Conservation (phyloP, 2,797 vertebrate genomes). For the Glyptemys insculpta region DNA sequence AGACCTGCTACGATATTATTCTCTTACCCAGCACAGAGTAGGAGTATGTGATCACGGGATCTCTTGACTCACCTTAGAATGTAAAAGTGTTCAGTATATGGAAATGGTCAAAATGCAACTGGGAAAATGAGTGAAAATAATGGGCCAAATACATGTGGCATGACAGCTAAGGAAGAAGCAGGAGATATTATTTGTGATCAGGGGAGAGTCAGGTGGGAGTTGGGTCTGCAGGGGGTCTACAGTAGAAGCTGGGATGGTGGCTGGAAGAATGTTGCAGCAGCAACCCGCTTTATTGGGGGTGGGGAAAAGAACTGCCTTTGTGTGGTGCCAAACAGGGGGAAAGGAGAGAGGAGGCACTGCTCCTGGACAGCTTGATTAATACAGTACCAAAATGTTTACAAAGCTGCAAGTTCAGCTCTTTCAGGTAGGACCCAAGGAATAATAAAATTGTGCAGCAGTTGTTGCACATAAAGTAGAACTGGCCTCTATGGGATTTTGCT, state of each 20-base stretch:
- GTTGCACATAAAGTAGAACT: neutral
- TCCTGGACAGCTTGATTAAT: neutral
- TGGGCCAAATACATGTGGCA: neutral
- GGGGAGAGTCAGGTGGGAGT: neutral
- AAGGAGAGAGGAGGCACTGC: neutral
- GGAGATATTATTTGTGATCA: neutral
- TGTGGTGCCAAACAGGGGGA: neutral
- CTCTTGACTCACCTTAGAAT: neutral
- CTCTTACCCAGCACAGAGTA: neutral
- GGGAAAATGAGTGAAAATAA: neutral
- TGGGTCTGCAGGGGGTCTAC: neutral
- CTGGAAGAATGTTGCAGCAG: neutral
- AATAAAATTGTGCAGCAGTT: neutral
- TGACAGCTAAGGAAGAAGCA: neutral
- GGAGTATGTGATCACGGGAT: neutral
- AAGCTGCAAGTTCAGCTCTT: neutral
- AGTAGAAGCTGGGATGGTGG: neutral
- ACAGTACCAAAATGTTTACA: neutral
- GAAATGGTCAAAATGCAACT: neutral
- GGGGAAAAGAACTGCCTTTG: neutral
- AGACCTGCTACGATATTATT: neutral
- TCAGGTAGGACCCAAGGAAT: rapidly evolving
- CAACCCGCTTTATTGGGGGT: neutral
- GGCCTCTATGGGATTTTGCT: neutral
- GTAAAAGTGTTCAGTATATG: neutral